Conservation (phyloP, 2,888 invertebrate species). For the Andrena camellia region DNA sequence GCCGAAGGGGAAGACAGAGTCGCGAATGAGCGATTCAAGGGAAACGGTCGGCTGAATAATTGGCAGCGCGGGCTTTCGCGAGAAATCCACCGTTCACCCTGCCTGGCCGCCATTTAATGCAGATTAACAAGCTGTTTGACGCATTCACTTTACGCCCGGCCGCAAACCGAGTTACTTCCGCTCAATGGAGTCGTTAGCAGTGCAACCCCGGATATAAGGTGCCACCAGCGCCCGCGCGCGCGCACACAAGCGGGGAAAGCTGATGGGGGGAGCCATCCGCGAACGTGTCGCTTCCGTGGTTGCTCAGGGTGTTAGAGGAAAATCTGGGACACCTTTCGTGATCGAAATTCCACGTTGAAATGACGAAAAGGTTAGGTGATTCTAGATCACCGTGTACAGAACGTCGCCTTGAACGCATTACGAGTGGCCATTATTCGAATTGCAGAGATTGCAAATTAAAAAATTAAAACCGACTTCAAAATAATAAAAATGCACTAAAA, state of each 20-base stretch:
- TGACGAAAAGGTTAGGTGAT: too few relatives aligned
- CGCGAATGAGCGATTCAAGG: conserved; percentile 41
- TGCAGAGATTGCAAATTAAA: too few relatives aligned
- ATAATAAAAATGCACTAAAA: too few relatives aligned
- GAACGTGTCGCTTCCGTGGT: not conserved
- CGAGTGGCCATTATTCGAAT: too few relatives aligned
- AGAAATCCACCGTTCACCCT: conserved; percentile 54
- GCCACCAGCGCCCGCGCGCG: not conserved
- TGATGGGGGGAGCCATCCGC: conserved; percentile 10
- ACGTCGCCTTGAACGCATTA: too few relatives aligned
- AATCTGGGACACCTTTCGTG: too few relatives aligned
- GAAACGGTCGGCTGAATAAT: conserved; percentile 62
- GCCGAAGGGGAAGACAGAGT: not conserved
- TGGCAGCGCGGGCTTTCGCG: conserved; percentile 52
- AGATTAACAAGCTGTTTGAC: conserved; percentile 71
- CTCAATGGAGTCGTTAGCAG: conserved; percentile 63
- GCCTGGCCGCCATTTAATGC: conserved; percentile 62
- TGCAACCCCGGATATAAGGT: conserved; percentile 19
- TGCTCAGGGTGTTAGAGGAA: too few relatives aligned
- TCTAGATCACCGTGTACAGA: not conserved
- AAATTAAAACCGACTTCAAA: too few relatives aligned
- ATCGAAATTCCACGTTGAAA: too few relatives aligned
- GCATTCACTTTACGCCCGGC: conserved; percentile 50
- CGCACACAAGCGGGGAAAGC: not conserved
- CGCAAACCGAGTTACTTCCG: conserved; percentile 59